These are phyloP conservation scores for Herpailurus yagouaroundi DNA, from an alignment of 2,113 vertebrate species.

Conservation along the genomic window DNA sequence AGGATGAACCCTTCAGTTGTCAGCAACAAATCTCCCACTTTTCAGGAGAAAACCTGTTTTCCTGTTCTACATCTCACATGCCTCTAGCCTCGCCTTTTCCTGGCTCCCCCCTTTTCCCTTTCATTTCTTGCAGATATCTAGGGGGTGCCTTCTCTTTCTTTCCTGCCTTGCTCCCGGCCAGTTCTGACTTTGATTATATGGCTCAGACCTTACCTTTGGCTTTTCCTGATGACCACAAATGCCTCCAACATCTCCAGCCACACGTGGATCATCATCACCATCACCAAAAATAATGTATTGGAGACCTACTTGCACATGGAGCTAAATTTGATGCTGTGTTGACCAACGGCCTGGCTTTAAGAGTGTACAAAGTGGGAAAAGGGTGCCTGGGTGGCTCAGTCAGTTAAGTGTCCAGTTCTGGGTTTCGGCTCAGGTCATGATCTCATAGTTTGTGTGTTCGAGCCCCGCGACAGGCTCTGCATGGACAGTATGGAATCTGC, in stretches of 20 bases:
- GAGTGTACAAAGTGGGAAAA: not conserved
- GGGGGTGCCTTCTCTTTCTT: not conserved
- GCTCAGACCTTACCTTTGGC: not conserved
- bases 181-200: not conserved
- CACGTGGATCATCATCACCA: not conserved
- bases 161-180: too few relatives aligned
- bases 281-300: not conserved
- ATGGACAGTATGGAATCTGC: too few relatives aligned
- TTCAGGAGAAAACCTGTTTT: not conserved
- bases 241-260: not conserved
- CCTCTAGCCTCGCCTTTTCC: not conserved
- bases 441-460: too few relatives aligned
- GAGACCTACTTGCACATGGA: not conserved
- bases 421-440: too few relatives aligned
- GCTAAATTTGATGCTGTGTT: not conserved
- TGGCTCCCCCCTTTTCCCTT: not conserved
- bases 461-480: too few relatives aligned
- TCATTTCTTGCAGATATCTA: not conserved
- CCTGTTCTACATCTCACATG: rapidly evolving
- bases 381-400: too few relatives aligned
- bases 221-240: not conserved
- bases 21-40: rapidly evolving
- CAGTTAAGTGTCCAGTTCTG: too few relatives aligned
- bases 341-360: not conserved
- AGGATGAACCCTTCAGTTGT: not conserved